Base-by-base conservation (phyloP, 2,113 vertebrate genomes). In the Lycaon pictus region DNA sequence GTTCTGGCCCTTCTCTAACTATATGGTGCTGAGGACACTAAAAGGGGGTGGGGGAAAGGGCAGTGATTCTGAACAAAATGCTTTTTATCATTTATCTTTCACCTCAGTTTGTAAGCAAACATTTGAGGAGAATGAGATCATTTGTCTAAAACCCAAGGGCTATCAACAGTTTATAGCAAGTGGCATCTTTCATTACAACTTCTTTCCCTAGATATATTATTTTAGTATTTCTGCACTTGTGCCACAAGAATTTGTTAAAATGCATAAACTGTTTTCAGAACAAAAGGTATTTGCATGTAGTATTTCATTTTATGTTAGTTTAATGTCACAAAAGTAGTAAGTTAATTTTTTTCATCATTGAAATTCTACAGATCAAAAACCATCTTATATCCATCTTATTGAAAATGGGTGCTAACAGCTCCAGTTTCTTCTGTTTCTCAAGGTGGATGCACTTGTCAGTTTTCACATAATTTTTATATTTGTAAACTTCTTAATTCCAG, bases 361-460 rank as follows among this genome's bases (percentile, higher is more conserved):
- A 93, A 90, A 91, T 88, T 85, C 25, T 37, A 82, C 65, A 92
- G 17, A 72, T 76, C 35, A 63, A 23, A 93, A 88, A 76, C 0
- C 1, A 2, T 35, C 17, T 17, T 74, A 89, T 63, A 83, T 43
- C 1, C 43, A 35, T 10, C 53, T 86, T 62, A 35, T 9, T 92
- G 10, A 92, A 88, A 48, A 86, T 51, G 22, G 7, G 2, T 51
- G 4, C 4, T 65, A 55, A 67, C 9, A 60, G 32, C 2, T 17
- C 63, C 7, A 16, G 43, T 37, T 87, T 80, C 67, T 93, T 3
- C 27, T 58, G 0, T 81, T 89, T 62, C 29, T 25, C 25, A 67
- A 88, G 5, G 35, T 16, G 58, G 0, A 3, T 35, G 5, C 5
- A 11, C 19, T 94, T 32, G 3, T 29, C 6, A 77, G 4, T 56